These are phyloP conservation scores for Trichonephila clavipes DNA, from an alignment of 1,140 invertebrate genomes.

Conservation along the genomic window DNA sequence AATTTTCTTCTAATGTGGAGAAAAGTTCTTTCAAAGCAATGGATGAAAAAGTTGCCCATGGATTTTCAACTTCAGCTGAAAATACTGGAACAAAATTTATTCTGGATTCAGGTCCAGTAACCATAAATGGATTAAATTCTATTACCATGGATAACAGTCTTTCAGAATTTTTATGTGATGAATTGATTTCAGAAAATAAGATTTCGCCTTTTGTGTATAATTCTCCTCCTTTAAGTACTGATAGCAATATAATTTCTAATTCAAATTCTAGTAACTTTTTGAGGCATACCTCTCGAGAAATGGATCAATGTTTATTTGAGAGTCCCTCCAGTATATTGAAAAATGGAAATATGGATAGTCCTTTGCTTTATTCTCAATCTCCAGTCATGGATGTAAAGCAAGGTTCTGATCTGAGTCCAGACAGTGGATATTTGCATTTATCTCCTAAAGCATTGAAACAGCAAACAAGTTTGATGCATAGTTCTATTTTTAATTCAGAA, in stretches of 20 bases:
- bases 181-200: background rate
- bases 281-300: background rate
- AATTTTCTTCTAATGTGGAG: background rate
- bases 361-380: slow-evolving; percentile 1
- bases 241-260: background rate
- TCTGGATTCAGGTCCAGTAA: background rate
- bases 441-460: background rate
- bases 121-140: slow-evolving; percentile 1
- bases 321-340: background rate
- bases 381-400: background rate
- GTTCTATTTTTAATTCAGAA: background rate
- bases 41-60: background rate
- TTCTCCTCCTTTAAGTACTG: background rate
- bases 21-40: background rate
- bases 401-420: background rate
- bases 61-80: background rate
- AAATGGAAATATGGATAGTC: background rate
- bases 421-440: background rate
- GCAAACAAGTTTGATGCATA: background rate
- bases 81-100: background rate
- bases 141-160: background rate
- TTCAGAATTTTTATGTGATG: background rate
- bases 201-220: background rate
- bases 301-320: background rate
- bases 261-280: background rate